Conservation (phyloP, 2,113 vertebrate genomes). For the Hemicordylus capensis region DNA sequence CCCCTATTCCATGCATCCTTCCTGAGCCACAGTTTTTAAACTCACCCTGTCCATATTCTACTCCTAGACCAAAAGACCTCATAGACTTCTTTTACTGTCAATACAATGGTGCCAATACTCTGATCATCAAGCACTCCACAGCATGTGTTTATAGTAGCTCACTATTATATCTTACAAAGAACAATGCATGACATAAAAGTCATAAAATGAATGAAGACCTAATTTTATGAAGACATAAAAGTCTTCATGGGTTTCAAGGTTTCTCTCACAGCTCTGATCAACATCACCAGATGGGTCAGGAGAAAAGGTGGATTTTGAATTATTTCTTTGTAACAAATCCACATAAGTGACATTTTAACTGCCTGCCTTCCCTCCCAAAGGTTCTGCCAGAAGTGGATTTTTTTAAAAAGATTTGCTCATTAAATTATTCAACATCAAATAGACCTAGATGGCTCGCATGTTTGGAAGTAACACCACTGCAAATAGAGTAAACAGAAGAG, state of each 20-base stretch:
- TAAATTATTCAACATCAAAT: slow-evolving; percentile 27
- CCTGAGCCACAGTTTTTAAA: not conserved
- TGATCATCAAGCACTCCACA: not conserved
- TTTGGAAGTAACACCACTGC: not conserved
- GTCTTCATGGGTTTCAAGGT: not conserved
- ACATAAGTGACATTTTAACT: not conserved
- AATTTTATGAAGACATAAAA: not conserved
- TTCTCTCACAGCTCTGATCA: not conserved
- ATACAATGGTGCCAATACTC: not conserved
- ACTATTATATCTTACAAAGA: not conserved
- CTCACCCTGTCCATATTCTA: not conserved
- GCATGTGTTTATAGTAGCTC: not conserved
- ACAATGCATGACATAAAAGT: not conserved
- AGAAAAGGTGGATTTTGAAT: not conserved
- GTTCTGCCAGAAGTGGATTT: not conserved
- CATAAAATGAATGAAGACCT: no score
- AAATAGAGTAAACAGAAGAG: not conserved
- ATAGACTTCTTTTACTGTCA: not conserved
- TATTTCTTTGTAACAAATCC: not conserved
- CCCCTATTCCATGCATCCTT: not conserved
- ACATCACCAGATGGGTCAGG: not conserved
- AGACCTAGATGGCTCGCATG: not conserved
- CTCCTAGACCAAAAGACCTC: not conserved
- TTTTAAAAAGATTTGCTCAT: not conserved
- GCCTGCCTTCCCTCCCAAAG: not conserved